Conservation (phyloP, 2,113 vertebrate genomes). For the Brachionichthys hirsutus region DNA sequence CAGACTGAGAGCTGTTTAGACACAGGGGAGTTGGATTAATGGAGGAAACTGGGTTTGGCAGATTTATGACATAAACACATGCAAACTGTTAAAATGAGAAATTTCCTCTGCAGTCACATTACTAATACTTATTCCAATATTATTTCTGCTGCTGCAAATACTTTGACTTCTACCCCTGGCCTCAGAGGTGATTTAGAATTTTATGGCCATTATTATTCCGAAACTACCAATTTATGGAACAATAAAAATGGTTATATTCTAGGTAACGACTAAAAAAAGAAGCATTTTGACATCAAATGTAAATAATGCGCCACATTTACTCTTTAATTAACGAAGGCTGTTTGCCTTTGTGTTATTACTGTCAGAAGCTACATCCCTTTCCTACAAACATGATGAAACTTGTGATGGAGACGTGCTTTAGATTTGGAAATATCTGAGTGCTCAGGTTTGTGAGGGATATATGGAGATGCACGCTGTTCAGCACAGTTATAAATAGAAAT, state of each 20-base stretch:
- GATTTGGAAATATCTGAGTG: constrained; percentile 50
- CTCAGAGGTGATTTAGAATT: constrained; percentile 4
- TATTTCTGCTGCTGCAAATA: constrained; percentile 13
- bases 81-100: constrained; percentile 30
- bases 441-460: constrained; percentile 65
- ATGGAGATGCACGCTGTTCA: constrained; percentile 73
- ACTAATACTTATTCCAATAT: constrained; percentile 7
- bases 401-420: constrained; percentile 36
- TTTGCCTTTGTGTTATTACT: too few relatives aligned
- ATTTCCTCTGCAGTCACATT: constrained; percentile 20
- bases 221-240: constrained; percentile 1
- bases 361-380: neutral
- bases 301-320: constrained; percentile 7
- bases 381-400: constrained; percentile 7
- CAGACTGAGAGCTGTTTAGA: constrained; percentile 50
- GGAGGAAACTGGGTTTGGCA: constrained; percentile 43
- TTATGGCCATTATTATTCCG: neutral
- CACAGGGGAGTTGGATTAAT: constrained; percentile 31
- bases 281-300: constrained; percentile 4
- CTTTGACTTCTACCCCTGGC: neutral
- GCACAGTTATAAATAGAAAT: constrained; percentile 80
- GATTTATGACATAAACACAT: constrained; percentile 49
- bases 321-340: neutral
- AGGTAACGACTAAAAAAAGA: neutral
- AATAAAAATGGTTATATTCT: constrained; percentile 1